Evolutionary conservation across 2,113 vertebrate species (phyloP), one percentile per base, ranked within the genome.

Genomic region (Saguinus imperator): DNA sequence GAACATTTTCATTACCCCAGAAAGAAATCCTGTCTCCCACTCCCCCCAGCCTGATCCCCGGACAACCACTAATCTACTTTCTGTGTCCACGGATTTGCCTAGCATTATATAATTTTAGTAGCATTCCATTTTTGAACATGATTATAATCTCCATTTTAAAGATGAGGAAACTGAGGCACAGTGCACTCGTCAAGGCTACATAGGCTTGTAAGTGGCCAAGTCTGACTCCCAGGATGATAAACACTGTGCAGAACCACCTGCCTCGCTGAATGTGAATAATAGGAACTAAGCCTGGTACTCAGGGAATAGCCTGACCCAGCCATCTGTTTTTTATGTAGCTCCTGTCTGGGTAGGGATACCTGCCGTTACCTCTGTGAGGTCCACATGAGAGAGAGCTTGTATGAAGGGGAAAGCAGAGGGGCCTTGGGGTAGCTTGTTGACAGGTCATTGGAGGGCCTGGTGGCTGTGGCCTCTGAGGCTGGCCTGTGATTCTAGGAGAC

Each of bases 141-240:
- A 3, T 50, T 77, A 21, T 43, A 32, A 40, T 35, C 37, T 87
- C 83, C n/a, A 10, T 61, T 64, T 87, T 52, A 66, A 43, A 97
- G 72, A 29, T 9, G 70, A 90, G 88, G 85, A 95, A 85, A 88
- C 77, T 48, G 93, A 87, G 76, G 72, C 27, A 82, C 40, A 48
- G 45, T 4, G 37, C 72, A 9, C 29, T 55, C 77, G 80, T 43
- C n/a, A 90, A 35, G 87, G 73, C 79, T 57, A 40, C 45, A 21
- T 21, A 10, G 14, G 48, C 70, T 61, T 81, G 1, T 50, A 27
- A 48, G 57, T 61, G n/a, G 86, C 84, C 52, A 21, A 20, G 48
- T 52, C 23, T 45, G 68, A 52, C 40, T 40, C 57, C 21, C 8
- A 17, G 37, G 45, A 20, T 68, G 29, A 8, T 6, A 21, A 50